Base-by-base conservation (phyloP, 2,888 invertebrate genomes). In the Leucania comma region DNA sequence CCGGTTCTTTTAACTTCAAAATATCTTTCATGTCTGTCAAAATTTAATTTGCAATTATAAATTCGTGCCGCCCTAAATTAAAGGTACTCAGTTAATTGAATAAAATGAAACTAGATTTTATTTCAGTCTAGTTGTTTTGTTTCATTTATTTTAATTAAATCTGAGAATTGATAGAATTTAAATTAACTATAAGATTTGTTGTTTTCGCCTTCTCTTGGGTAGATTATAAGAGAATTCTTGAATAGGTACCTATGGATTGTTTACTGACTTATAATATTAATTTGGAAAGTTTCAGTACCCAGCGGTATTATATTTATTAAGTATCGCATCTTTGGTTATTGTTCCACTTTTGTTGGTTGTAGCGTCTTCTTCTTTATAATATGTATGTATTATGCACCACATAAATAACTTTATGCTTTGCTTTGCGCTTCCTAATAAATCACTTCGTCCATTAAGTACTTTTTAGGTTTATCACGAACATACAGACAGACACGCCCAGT, bases 1-100 rank as follows among this genome's bases (percentile, higher is more conserved):
- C 74, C 85, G 91, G 81, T 91, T 90, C 89, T 91, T 92, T 92
- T 87, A 86, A 90, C 86, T 88, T 76, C 70, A 79, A 85, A 90
- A 87, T 88, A 87, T 87, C 85, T 88, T 89, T 87, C 78, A 84
- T 82, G 82, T 86, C 85, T 76, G 70, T 84, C 82, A 83, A 85
- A 87, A 90, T 91, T 89, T 88, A 85, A 87, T 88, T 87, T 80
- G 65, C 75, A 85, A 87, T 89, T 89, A 88, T 73, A 79, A 86
- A 78, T 68, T 75, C 66, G 61, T 76, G 59, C 65, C 68, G 42
- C 66, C 32, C 48, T 53, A 67, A 59, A 76, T 81, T 73, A 75
- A 81, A 79, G 73, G 72, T 74, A 59, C 67, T 72, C 72, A 57
- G 53, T 72, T 61, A 81, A 80, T 71, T 71, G 29, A 75, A 64